Evolutionary conservation across 2,113 vertebrate species (phyloP), one percentile per base, ranked within the genome.

Genomic region (Saiga tatarica): DNA sequence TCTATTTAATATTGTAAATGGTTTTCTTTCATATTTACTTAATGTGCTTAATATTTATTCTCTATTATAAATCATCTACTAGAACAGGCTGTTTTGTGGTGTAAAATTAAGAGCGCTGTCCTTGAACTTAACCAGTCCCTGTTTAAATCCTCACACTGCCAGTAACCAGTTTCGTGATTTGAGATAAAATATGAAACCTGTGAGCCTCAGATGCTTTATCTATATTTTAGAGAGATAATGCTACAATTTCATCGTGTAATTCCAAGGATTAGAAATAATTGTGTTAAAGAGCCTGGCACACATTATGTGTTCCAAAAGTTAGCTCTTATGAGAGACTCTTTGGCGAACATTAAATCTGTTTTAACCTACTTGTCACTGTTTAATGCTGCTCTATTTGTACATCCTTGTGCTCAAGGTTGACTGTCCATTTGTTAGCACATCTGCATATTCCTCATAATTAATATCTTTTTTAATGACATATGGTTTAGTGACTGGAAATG

Each of bases 401-500:
- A 95, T 59, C 95, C 97, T 98, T 97, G 96, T n/a, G 76, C 86
- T 97, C 96, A 97, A 98, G 98, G 98, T 96, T 97, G 97, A 89
- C 87, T 67, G 95, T 97, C 95, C 97, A 92, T 98, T 98, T 97
- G 98, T 91, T 93, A 89, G 91, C 97, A 98, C 98, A 98, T 97
- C 98, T 98, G 97, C 87, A 95, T 90, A 91, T 53, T 83, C 91
- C 96, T 91, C 97, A 95, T 98, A 98, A 98, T 98, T 98, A 98
- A 98, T 98, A 97, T 96, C 96, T 95, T 91, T 97, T 97, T 96
- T 97, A 98, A 97, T 98, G 97, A 95, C 98, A 98, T 98, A 98
- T 97, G 98, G 98, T 97, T 97, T 97, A 94, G 83, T 97, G 96
- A 94, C 98, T 97, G 96, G 96, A 96, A 97, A 97, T 98, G 45